Base-by-base conservation (phyloP, 1,140 invertebrate species). In the Euwallacea fornicatus region DNA sequence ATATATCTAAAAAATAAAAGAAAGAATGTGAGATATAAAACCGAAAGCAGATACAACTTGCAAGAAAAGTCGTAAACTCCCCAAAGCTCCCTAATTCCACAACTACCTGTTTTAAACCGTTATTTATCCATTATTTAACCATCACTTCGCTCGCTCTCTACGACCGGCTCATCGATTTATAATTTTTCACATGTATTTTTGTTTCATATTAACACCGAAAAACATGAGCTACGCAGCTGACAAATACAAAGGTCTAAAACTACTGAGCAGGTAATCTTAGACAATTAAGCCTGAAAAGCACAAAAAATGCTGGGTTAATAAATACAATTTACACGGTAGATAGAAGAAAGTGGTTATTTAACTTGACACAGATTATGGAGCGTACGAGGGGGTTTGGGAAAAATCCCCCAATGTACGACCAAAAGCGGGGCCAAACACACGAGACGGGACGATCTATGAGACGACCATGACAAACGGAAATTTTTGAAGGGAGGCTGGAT, bases 361-460 rank as follows among this genome's bases (percentile, higher is more conserved):
- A 33, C 21, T 33, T 33, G 21, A 70, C 59, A 63, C 46, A 42
- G 68, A 70, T 60, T 54, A 6, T 13, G 56, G 21, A 13, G 53
- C 63, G 68, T 70, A 63, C 68, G 68, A 41, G 42, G 46, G 61
- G 63, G 56, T 44, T 61, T 15, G 7, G 13, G 7, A 42, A 50
- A 56, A 21, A 15, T 69, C 61, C 43, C 53, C 13, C 21, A 63
- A 33, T 15, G 47, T 47, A 70, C 61, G 53, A 54, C 15, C 63
- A 50, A 41, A 72, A 73, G 71, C 71, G 64, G 73, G 69, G 69
- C 74, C 76, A 74, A 77, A 75, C 71, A 74, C 53, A 75, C 76
- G 76, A 73, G 69, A 69, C 73, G 61, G 71, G 71, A 76, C 75
- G 74, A 46, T 73, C 64, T 72, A 71, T 65, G 63, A 64, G 58